A percentile compares a stretch with the other conserved stretches of the same genome.
phyloP scores from a whole-genome alignment of 2,888 invertebrate genomes.

The Desoria tigrina region DNA sequence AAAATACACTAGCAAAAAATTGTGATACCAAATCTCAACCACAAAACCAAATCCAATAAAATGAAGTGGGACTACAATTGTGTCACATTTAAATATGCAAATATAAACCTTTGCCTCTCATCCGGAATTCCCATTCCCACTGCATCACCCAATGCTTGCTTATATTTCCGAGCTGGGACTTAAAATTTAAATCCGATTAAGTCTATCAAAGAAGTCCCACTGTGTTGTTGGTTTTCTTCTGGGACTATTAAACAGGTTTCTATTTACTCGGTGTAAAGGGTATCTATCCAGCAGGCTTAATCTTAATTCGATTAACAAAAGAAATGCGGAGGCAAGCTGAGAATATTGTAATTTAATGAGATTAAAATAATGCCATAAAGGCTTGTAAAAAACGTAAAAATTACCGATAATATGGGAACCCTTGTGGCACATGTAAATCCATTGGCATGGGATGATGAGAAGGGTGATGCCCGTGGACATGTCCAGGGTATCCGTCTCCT shows the following conservation, averaged over 20 bases:
- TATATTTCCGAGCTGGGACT: no score
- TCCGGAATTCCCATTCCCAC: no score
- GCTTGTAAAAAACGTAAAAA: slow-evolving; percentile 54
- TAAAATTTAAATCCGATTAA: slow-evolving; percentile 18
- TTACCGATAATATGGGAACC: slow-evolving; percentile 88
- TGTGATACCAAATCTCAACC: no score
- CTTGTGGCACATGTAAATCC: slow-evolving; percentile 87
- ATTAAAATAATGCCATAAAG: slow-evolving; percentile 9
- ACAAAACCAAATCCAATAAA: no score
- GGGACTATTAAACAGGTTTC: neutral
- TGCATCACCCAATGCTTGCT: no score
- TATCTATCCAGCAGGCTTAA: neutral
- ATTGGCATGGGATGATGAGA: slow-evolving; percentile 69
- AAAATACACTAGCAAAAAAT: no score
- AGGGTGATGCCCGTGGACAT: slow-evolving; percentile 57
- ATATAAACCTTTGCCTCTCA: no score
- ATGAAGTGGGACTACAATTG: no score
- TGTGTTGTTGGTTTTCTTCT: neutral
- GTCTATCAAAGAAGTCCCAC: slow-evolving; percentile 8
- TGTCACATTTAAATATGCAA: no score
- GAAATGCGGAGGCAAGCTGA: slow-evolving; percentile 3
- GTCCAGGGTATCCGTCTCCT: slow-evolving; percentile 58
- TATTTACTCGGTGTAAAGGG: neutral
- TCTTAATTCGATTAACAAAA: slow-evolving; percentile 10
- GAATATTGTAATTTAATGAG: slow-evolving; percentile 13